Base-by-base conservation (phyloP, 2,113 vertebrate species). In the Mustela lutreola region DNA sequence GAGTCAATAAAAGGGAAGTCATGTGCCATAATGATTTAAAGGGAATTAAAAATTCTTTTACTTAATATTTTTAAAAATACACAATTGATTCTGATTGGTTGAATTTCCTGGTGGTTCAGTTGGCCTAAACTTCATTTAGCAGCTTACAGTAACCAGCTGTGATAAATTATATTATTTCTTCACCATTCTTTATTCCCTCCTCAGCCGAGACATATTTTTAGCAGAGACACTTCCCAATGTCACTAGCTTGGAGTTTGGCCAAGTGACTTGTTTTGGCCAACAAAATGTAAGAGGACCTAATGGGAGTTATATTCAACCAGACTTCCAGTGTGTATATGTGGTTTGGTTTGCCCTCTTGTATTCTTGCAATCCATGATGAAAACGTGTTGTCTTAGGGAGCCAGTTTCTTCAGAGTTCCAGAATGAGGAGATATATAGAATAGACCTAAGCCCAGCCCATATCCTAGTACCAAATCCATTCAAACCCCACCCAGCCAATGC, bases 161-260 rank as follows among this genome's bases (percentile, higher is more conserved):
- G 56, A 24, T 85, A 81, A 97, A 89, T 89, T 45, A 45, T 28
- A 76, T 75, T 94, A 76, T 86, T 82, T 87, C 12, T 81, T 95
- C 39, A 78, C 42, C 33, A 75, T 91, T 96, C 14, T 95, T 93
- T 70, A 28, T 89, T 80, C 3, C n/a, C 4, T 31, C 22, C 33
- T 91, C 19, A 48, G 33, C 14, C 39, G 16, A 92, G 84, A 75
- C 24, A 70, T 91, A 62, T 45, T 95, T 97, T 93, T 81, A 97
- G 81, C 42, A 91, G 62, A 84, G 19, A 50, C 11, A 75, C 12
- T 75, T 94, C 21, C 33, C 78, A 63, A 26, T 78, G 19, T 94
- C 50, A 81, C 7, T 70, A 90, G 39, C 45, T 58, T 92, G 28
- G 71, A 48, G n/a, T 70, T 95, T 94, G 78, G 62, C 36, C 26